phyloP scores from a whole-genome alignment of 2,113 vertebrate species.

The Tychaedon coryphoeus region DNA sequence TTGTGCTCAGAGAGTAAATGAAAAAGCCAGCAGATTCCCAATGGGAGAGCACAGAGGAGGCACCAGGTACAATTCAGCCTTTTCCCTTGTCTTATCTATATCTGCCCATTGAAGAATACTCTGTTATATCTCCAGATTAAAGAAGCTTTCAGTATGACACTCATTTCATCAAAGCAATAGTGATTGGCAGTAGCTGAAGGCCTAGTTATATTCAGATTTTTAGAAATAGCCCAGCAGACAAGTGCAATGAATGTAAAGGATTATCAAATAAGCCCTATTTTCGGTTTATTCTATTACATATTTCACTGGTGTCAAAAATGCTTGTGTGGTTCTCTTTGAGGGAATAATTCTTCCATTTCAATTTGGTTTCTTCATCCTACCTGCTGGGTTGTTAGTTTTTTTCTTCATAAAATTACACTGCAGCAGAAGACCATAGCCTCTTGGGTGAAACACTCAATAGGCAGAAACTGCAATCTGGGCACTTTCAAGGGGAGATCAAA shows the following conservation, averaged over 20 bases:
- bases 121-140: background rate
- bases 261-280: background rate
- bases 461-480: slow-evolving; percentile 33
- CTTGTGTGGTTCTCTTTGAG: background rate
- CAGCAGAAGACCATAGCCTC: slow-evolving; percentile 12
- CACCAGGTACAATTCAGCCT: background rate
- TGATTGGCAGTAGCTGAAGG: background rate
- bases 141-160: background rate
- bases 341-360: slow-evolving; percentile 35
- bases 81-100: background rate
- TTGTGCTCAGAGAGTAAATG: background rate
- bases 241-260: background rate
- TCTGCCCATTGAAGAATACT: background rate
- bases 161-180: background rate
- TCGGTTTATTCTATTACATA: background rate
- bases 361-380: slow-evolving; percentile 23
- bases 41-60: background rate
- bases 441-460: slow-evolving; percentile 36
- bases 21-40: background rate
- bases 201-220: background rate
- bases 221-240: background rate
- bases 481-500: slow-evolving; percentile 57
- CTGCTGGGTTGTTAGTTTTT: background rate
- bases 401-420: slow-evolving; percentile 13
- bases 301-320: background rate